These are phyloP conservation scores for Sebastolobus altivelis DNA, from an alignment of 2,797 vertebrate species.

Conservation along the genomic window DNA sequence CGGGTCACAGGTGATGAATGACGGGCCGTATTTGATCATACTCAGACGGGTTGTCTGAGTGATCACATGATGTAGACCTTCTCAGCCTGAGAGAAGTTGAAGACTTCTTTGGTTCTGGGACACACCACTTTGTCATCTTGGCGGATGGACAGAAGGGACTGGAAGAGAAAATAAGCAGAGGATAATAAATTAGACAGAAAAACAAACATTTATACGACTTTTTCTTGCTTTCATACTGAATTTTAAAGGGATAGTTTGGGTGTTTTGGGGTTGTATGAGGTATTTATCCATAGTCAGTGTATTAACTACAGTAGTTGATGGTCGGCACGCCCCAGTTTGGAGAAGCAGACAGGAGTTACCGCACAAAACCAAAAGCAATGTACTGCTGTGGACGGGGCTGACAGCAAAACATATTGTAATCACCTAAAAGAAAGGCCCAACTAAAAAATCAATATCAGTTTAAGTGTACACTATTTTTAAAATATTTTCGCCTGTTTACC, in stretches of 20 bases:
- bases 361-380: too few species aligned
- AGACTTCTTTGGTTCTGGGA: slow-evolving; percentile 99
- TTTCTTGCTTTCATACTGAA: neutral
- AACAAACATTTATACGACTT: neutral
- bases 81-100: slow-evolving; percentile 99
- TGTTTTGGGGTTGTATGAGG: too few species aligned
- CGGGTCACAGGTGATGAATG: slow-evolving; percentile 63
- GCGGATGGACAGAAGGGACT: slow-evolving; percentile 99
- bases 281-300: too few species aligned
- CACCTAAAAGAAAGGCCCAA: too few species aligned
- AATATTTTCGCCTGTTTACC: too few species aligned
- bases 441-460: too few species aligned
- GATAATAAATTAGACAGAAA: neutral
- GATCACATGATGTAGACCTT: slow-evolving; percentile 99
- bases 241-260: neutral
- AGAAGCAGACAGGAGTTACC: too few species aligned
- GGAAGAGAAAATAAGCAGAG: neutral
- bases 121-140: slow-evolving; percentile 99
- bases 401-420: too few species aligned
- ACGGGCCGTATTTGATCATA: slow-evolving; percentile 62
- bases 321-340: too few species aligned
- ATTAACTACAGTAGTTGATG: too few species aligned
- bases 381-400: too few species aligned
- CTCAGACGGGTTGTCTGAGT: slow-evolving; percentile 58
- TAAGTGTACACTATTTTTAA: too few species aligned